Base-by-base conservation (phyloP, 2,113 vertebrate species). In the Elephantulus edwardii region DNA sequence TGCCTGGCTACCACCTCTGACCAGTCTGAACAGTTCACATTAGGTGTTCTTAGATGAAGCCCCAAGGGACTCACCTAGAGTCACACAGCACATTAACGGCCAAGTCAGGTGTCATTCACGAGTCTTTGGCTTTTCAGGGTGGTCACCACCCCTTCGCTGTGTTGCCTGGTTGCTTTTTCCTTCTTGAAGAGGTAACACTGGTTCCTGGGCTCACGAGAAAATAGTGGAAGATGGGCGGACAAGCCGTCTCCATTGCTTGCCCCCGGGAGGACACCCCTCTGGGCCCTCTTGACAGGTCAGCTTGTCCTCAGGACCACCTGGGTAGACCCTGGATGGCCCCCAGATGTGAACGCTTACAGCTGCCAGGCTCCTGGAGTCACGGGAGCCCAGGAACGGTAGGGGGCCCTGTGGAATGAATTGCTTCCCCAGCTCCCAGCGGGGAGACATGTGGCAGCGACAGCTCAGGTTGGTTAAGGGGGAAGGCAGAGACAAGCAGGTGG, bases 341-440 rank as follows among this genome's bases (percentile, higher is more conserved):
- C 44, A 62, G 9, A 50, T 74, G 76, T 46, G 48, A 78, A 28
- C 0, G 0, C 5, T n/a, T 6, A 13, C 64, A 71, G 83, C 64
- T 74, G 46, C 35, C 89, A 76, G 35, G 64, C 35, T 79, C 54
- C 64, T 30, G 30, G 42, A 48, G 71, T 54, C 66, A 71, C 56
- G 1, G 19, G 42, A 35, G 54, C 70, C 76, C 20, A 5, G 26
- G 35, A 79, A 2, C 75, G n/a, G 33, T 11, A 38, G 79, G 80
- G 40, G 12, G 12, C 22, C 26, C 84, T 54, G 38, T 44, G 48
- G 74, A 38, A 68, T 66, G 58, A 76, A 80, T 74, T 76, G 74
- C 38, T 82, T 78, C 74, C 74, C 28, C 28, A 52, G 46, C 30
- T 82, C 79, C 83, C 62, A 81, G 75, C 62, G 74, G 92, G 74